Percentiles rank a stretch among this genome's conserved stretches.
Conservation (phyloP, 2,797 vertebrate genomes). For the Poecilia velifera region DNA sequence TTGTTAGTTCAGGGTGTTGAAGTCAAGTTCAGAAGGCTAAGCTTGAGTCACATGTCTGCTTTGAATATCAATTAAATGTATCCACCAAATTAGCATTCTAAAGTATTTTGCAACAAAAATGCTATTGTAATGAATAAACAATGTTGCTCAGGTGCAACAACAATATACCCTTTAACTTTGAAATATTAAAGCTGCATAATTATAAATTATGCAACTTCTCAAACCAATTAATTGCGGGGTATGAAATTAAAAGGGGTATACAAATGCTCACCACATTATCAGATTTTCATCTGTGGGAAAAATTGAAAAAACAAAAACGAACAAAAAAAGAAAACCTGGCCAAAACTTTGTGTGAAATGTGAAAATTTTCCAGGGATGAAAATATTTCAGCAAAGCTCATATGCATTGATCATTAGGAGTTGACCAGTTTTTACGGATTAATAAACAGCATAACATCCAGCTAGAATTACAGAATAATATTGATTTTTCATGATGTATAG, state of each 20-base stretch:
- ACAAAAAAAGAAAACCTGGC: neutral
- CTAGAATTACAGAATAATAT: neutral
- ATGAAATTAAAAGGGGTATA: neutral
- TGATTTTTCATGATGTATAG: neutral
- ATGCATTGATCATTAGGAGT: neutral
- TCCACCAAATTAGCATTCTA: neutral
- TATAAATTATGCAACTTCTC: neutral
- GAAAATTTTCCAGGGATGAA: neutral
- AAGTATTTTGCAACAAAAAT: neutral
- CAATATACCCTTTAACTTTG: too few relatives aligned
- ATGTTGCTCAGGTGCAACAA: neutral
- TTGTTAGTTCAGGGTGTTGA: neutral
- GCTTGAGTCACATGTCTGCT: neutral
- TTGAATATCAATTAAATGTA: neutral
- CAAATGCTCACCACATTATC: neutral
- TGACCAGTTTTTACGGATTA: neutral
- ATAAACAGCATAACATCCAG: neutral
- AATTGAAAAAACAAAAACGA: too few relatives aligned
- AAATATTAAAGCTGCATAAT: too few relatives aligned
- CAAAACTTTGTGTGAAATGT: neutral
- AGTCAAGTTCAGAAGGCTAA: constrained; percentile 5
- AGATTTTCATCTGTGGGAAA: neutral
- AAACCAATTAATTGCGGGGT: neutral
- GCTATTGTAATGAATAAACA: neutral
- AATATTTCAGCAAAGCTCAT: neutral